Evolutionary conservation across 2,888 invertebrate genomes (phyloP).

Genomic region (Rosalia funebris): DNA sequence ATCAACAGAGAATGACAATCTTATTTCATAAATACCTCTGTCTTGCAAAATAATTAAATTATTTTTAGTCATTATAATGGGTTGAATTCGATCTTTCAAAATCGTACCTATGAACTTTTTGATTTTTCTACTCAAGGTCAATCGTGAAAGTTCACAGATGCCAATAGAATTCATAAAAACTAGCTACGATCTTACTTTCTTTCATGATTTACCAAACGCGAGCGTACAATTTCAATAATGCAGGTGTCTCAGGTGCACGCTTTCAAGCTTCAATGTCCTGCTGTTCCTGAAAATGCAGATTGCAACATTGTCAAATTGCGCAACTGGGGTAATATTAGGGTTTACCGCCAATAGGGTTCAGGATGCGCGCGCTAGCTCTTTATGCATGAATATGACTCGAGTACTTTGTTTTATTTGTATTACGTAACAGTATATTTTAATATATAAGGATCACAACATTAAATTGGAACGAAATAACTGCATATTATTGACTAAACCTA

Average conservation of each 20-base stretch:
- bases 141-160: conserved; percentile 52
- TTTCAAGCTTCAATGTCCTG: conserved; percentile 22
- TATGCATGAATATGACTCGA: conserved; percentile 8
- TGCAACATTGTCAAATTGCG: conserved; percentile 51
- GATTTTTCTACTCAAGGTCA: conserved; percentile 51
- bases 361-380: conserved; percentile 42
- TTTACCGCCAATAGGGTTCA: conserved; percentile 47
- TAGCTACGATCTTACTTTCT: conserved; percentile 32
- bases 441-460: no score
- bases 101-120: conserved; percentile 36
- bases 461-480: no score
- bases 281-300: conserved; percentile 40
- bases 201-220: conserved; percentile 7
- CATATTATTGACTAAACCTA: no score
- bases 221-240: conserved; percentile 14
- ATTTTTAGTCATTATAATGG: conserved; percentile 15
- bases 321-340: conserved; percentile 49
- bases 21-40: conserved; percentile 1
- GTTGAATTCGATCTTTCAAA: conserved; percentile 41
- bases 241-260: conserved; percentile 35
- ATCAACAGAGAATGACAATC: not conserved
- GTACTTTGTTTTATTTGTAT: conserved; percentile 36
- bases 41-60: conserved; percentile 11
- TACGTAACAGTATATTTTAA: conserved; percentile 31
- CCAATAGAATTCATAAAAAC: conserved; percentile 34